Evolutionary conservation across 1,140 invertebrate genomes (phyloP).

Genomic region (Hyphantria cunea): DNA sequence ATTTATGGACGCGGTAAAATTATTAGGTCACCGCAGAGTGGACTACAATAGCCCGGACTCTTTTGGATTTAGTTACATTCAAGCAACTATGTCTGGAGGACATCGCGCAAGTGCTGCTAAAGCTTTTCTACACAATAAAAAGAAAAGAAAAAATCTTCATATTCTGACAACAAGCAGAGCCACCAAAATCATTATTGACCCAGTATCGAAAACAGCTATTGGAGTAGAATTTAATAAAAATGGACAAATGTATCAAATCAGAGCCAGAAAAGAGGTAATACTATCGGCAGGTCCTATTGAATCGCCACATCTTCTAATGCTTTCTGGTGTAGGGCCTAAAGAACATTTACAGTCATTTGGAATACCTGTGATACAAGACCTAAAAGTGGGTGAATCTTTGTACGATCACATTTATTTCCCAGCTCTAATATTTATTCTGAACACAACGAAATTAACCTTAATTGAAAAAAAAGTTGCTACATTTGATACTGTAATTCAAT

Average conservation of each 20-base stretch:
- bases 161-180: conserved; percentile 82
- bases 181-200: conserved; percentile 85
- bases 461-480: conserved; percentile 75
- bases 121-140: conserved; percentile 83
- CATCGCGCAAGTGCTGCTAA: conserved; percentile 80
- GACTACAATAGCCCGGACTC: conserved; percentile 86
- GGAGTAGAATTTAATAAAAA: conserved; percentile 85
- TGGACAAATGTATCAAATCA: conserved; percentile 69
- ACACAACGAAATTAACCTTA: conserved; percentile 71
- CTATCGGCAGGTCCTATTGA: conserved; percentile 89
- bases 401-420: conserved; percentile 89
- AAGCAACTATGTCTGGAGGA: conserved; percentile 82
- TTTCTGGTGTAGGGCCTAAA: conserved; percentile 90
- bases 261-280: conserved; percentile 86
- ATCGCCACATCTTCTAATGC: conserved; percentile 90
- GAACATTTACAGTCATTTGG: conserved; percentile 85
- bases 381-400: conserved; percentile 87
- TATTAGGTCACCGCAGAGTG: conserved; percentile 82
- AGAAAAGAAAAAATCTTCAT: conserved; percentile 85
- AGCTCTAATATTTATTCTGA: conserved; percentile 83
- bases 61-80: conserved; percentile 85
- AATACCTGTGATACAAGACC: conserved; percentile 85
- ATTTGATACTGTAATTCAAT: conserved; percentile 72
- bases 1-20: conserved; percentile 85
- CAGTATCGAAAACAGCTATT: conserved; percentile 82